Evolutionary conservation across 2,113 vertebrate species (phyloP), one percentile per base, ranked within the genome.

Genomic region (Aythya baeri): DNA sequence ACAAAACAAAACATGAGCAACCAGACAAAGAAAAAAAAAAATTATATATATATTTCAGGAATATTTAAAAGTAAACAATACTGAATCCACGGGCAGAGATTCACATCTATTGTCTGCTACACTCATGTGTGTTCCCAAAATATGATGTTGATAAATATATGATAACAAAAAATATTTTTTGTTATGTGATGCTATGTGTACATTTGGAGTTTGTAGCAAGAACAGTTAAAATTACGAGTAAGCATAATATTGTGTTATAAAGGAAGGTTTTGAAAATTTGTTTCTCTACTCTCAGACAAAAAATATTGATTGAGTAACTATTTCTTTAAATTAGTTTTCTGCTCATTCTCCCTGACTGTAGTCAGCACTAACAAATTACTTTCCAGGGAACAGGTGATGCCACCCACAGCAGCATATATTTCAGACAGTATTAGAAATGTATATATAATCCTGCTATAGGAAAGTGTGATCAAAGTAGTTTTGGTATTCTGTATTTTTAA

Each of bases 331-430:
- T 34, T 46, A 46, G n/a, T 54, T 74, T 88, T 18, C 13, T 63
- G 8, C 3, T 57, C 1, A 29, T 59, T 72, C 23, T 78, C 5
- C 4, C 36, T 2, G 0, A 36, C 5, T 29, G 3, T 1, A 0
- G 26, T 43, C 50, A 66, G 46, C 4, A 21, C 9, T 58, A 38
- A 22, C 3, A 78, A 63, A n/a, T 25, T 23, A 9, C 22, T 23
- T 44, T 52, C 26, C 20, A 20, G 4, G 8, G 18, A 85, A 62
- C 11, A 71, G 17, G 3, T 43, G 31, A 9, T 34, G 6, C 7
- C 52, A 44, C 20, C 5, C 50, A 23, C 8, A 63, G 15, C 20
- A 92, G 3, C 11, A 43, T 3, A 26, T 3, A 7, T 15, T 3
- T 88, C 63, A 29, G 2, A 55, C 57, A 32, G 7, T 46, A 9